Percentiles rank a stretch among this genome's conserved stretches.
Evolutionary conservation across 1,140 invertebrate species (phyloP).

Genomic region (Triops longicaudatus): DNA sequence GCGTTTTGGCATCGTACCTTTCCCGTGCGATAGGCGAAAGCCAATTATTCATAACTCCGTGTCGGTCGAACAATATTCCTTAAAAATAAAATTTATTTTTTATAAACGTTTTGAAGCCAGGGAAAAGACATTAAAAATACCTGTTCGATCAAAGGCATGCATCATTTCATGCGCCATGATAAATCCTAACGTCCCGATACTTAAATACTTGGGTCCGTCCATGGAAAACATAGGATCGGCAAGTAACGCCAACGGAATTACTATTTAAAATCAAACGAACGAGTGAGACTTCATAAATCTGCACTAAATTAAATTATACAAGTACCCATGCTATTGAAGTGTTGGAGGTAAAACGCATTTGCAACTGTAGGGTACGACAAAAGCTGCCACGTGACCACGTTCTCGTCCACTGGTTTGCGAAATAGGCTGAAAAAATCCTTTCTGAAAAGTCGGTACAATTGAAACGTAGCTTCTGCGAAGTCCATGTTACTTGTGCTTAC

Average conservation of each 20-base stretch:
- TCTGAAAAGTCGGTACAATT: constrained; percentile 23
- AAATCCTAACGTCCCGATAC: constrained; percentile 45
- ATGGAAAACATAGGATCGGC: constrained; percentile 49
- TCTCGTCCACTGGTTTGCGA: constrained; percentile 20
- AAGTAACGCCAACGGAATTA: constrained; percentile 56
- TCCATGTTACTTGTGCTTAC: constrained; percentile 21
- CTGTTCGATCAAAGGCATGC: constrained; percentile 46
- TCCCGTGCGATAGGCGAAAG: constrained; percentile 48
- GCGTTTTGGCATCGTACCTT: constrained; percentile 48
- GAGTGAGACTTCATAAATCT: constrained; percentile 27
- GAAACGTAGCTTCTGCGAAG: constrained; percentile 20
- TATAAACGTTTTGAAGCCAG: no score
- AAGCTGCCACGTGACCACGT: constrained; percentile 26
- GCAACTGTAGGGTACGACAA: constrained; percentile 45
- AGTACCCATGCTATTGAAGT: constrained; percentile 55
- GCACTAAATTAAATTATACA: constrained; percentile 23
- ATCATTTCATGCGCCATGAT: constrained; percentile 47
- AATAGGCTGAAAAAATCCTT: constrained; percentile 26
- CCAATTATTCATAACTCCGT: constrained; percentile 48
- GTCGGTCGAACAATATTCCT: constrained; percentile 45
- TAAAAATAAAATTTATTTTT: constrained; percentile 25
- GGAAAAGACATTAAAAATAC: no score
- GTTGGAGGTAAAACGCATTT: constrained; percentile 52
- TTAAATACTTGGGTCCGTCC: constrained; percentile 42
- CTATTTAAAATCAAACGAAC: constrained; percentile 31